A percentile compares a stretch with the other conserved stretches of the same genome.
Evolutionary conservation across 2,888 invertebrate species (phyloP).

Genomic region (Myathropa florea): DNA sequence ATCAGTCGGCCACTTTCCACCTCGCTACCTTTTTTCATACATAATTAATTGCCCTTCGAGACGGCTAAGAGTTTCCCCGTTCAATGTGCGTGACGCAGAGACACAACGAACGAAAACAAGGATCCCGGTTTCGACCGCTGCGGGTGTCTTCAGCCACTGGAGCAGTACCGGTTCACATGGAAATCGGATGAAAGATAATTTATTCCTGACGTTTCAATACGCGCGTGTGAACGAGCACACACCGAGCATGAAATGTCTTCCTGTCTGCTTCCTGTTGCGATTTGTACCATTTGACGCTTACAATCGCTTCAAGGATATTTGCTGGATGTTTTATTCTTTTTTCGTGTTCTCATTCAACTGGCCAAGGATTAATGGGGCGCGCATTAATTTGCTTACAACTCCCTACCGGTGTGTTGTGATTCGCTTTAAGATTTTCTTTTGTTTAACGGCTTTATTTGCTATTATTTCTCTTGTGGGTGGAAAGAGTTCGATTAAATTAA

Average conservation of each 20-base stretch:
- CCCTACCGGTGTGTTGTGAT: background rate
- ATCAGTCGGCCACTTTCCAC: background rate
- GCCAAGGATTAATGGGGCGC: constrained; percentile 46
- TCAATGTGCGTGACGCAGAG: background rate
- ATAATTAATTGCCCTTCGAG: background rate
- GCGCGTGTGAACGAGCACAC: constrained; percentile 33
- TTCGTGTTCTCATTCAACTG: background rate
- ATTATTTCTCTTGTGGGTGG: too few relatives aligned
- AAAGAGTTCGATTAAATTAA: too few relatives aligned
- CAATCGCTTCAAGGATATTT: background rate
- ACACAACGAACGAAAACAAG: background rate
- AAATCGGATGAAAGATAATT: constrained; percentile 40
- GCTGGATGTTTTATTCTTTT: background rate
- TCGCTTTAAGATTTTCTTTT: too few relatives aligned
- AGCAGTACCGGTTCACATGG: constrained; percentile 6
- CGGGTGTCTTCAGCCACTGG: background rate
- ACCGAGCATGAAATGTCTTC: constrained; percentile 41
- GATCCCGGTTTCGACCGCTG: background rate
- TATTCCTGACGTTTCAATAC: constrained; percentile 34
- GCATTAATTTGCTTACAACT: constrained; percentile 53
- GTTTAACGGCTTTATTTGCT: too few relatives aligned
- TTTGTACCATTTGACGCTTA: constrained; percentile 37
- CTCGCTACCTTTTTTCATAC: background rate
- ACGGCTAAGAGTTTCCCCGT: background rate
- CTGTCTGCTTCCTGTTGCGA: constrained; percentile 50